Percentiles rank a stretch among this genome's conserved stretches.
These are phyloP conservation scores for Synanthedon formicaeformis DNA, from an alignment of 2,888 invertebrate species.

Conservation along the genomic window DNA sequence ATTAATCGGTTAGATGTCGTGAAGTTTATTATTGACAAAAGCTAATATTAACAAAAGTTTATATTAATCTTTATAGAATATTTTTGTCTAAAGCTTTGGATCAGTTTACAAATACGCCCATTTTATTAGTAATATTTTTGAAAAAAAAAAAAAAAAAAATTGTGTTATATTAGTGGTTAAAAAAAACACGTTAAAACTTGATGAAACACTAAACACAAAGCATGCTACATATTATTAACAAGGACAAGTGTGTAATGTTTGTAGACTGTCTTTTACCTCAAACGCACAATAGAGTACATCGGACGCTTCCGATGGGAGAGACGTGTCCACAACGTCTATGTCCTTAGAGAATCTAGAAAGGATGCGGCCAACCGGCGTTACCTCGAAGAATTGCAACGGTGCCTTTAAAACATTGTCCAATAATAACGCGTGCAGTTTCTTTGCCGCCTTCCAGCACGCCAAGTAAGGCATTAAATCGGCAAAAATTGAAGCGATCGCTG, in stretches of 20 bases:
- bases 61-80: too few species aligned
- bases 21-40: too few species aligned
- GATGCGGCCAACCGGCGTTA: conserved; percentile 81
- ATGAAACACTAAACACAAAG: too few species aligned
- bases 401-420: conserved; percentile 73
- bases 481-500: conserved; percentile 77
- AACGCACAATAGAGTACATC: conserved; percentile 78
- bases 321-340: conserved; percentile 78
- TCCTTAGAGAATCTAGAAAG: conserved; percentile 82
- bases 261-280: conserved; percentile 71
- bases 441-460: conserved; percentile 78
- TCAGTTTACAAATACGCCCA: too few species aligned
- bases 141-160: too few species aligned
- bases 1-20: too few species aligned
- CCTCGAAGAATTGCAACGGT: conserved; percentile 83
- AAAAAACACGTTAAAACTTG: too few species aligned
- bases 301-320: conserved; percentile 74
- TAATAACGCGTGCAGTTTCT: conserved; percentile 69
- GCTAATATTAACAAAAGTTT: too few species aligned
- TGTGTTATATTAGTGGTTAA: too few species aligned
- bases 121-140: too few species aligned
- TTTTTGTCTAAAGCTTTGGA: too few species aligned
- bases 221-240: too few species aligned
- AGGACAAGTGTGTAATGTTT: neutral
- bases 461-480: conserved; percentile 76